Percentiles rank a stretch among this genome's conserved stretches.
Evolutionary conservation across 1,140 invertebrate species (phyloP).

Genomic region (Platorchestia sp.): DNA sequence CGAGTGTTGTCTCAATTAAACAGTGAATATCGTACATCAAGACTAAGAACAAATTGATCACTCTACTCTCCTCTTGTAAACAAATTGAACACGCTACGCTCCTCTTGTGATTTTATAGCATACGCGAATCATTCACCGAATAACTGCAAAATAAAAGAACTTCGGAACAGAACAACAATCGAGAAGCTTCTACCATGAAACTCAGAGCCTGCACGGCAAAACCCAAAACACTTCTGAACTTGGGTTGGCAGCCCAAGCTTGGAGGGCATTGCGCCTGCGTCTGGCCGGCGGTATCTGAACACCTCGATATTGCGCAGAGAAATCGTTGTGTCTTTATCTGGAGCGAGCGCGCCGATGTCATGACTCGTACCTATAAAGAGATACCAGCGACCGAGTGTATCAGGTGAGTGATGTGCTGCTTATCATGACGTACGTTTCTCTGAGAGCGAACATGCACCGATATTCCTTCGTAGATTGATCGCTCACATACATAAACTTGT

Average conservation of each 20-base stretch:
- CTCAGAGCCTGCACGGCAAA: not conserved
- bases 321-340: constrained; percentile 28
- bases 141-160: no score
- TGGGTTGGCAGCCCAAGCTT: not conserved
- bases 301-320: not conserved
- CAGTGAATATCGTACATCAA: no score
- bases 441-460: not conserved
- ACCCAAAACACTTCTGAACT: not conserved
- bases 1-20: no score
- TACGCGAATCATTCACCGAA: no score
- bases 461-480: not conserved
- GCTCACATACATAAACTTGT: not conserved
- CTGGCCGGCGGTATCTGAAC: not conserved
- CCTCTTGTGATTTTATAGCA: no score
- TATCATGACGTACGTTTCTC: constrained; percentile 13
- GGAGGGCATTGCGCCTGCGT: not conserved
- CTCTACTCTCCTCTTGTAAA: no score
- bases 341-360: constrained; percentile 17
- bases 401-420: constrained; percentile 16
- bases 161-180: not conserved
- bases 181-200: not conserved
- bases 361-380: constrained; percentile 31
- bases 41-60: no score
- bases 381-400: not conserved
- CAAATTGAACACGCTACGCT: no score